Conservation (phyloP, 2,797 vertebrate genomes). For the Iguana delicatissima region DNA sequence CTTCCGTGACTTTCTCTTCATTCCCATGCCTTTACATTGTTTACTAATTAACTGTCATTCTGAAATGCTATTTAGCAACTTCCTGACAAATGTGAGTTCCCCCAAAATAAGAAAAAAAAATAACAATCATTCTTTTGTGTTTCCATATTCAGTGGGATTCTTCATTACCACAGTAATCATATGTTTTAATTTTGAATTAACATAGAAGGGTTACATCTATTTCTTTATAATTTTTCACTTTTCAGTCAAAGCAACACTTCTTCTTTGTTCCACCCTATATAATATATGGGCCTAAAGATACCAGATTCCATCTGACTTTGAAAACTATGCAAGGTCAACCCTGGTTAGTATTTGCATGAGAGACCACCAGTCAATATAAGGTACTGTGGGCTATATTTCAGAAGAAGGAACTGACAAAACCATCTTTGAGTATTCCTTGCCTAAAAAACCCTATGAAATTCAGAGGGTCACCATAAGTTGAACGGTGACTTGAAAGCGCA, state of each 20-base stretch:
- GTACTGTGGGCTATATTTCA: too few relatives aligned
- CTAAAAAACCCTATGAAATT: too few relatives aligned
- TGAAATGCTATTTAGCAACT: conserved; percentile 68
- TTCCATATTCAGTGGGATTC: conserved; percentile 66
- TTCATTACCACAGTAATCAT: conserved; percentile 68
- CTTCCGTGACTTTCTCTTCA: conserved; percentile 66
- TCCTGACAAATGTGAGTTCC: conserved; percentile 68
- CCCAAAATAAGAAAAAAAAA: conserved; percentile 43
- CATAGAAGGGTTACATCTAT: conserved; percentile 58
- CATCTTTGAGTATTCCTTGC: too few relatives aligned
- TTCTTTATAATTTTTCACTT: conserved; percentile 62
- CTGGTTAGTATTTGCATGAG: too few relatives aligned
- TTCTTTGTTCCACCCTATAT: conserved; percentile 22
- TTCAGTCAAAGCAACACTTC: conserved; percentile 53
- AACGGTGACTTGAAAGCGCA: too few relatives aligned
- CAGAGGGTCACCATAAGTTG: too few relatives aligned
- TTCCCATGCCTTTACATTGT: conserved; percentile 60
- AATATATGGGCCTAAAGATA: too few relatives aligned
- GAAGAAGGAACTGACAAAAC: too few relatives aligned
- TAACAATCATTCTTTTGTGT: conserved; percentile 74
- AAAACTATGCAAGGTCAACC: too few relatives aligned
- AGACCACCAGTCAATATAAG: too few relatives aligned
- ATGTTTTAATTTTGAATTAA: conserved; percentile 73
- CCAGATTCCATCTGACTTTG: too few relatives aligned
- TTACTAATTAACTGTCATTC: conserved; percentile 76